A percentile compares a stretch with the other conserved stretches of the same genome.
These are phyloP conservation scores for Lasioglossum marginatum DNA, from an alignment of 2,888 invertebrate species.

Conservation along the genomic window DNA sequence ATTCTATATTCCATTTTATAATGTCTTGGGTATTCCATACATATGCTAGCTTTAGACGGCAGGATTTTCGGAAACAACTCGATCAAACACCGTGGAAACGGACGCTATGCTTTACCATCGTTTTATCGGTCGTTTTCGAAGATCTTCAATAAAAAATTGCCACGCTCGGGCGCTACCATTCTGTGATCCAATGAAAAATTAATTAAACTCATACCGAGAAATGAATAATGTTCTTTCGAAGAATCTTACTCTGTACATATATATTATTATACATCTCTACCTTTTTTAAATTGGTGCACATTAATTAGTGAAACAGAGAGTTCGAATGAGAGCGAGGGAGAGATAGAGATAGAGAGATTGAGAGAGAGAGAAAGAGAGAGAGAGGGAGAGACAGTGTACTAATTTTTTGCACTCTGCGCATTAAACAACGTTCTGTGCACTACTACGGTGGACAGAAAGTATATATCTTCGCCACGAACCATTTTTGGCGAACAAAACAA, in stretches of 20 bases:
- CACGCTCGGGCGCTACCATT: constrained; percentile 81
- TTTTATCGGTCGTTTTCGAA: constrained; percentile 71
- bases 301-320: constrained; percentile 39
- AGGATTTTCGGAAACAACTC: constrained; percentile 72
- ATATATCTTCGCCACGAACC: constrained; percentile 3
- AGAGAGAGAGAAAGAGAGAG: background rate
- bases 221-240: constrained; percentile 65
- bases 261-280: constrained; percentile 66
- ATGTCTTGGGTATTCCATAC: constrained; percentile 73
- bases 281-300: constrained; percentile 65
- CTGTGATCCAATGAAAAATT: constrained; percentile 79
- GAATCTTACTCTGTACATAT: constrained; percentile 65
- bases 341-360: background rate
- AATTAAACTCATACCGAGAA: constrained; percentile 65
- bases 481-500: constrained; percentile 6
- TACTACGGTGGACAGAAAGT: constrained; percentile 47
- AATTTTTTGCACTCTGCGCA: constrained; percentile 60
- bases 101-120: background rate
- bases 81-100: background rate
- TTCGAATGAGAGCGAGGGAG: background rate
- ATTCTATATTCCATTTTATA: constrained; percentile 77
- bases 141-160: constrained; percentile 72
- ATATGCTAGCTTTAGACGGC: constrained; percentile 71
- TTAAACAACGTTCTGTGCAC: constrained; percentile 62
- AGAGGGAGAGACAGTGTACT: constrained; percentile 29